phyloP scores from a whole-genome alignment of 2,113 vertebrate species.

The Calypte anna region DNA sequence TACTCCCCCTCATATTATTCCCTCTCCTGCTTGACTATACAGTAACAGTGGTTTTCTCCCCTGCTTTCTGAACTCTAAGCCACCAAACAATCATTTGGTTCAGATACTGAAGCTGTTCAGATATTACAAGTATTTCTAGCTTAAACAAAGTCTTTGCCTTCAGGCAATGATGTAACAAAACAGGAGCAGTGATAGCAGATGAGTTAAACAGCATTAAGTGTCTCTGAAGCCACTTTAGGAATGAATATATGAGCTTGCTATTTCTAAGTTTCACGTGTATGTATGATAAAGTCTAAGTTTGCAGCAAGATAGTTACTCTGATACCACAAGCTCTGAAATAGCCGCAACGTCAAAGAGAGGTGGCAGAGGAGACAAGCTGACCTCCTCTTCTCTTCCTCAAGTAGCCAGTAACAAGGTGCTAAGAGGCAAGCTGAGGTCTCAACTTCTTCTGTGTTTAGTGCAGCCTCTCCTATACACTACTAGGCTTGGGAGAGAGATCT shows the following conservation, averaged over 20 bases:
- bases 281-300: not conserved
- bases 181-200: not conserved
- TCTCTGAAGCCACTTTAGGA: not conserved
- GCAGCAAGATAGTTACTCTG: not conserved
- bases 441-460: not conserved
- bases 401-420: not conserved
- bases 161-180: not conserved
- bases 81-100: not conserved
- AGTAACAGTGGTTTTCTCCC: not conserved
- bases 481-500: not conserved
- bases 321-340: not conserved
- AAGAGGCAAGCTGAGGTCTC: not conserved
- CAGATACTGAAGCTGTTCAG: not conserved
- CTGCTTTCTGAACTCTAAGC: not conserved
- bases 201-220: not conserved
- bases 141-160: conserved; percentile 28
- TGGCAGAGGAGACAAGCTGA: not conserved
- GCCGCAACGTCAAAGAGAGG: not conserved
- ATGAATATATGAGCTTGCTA: not conserved
- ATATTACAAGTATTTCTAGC: conserved; percentile 24
- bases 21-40: not conserved
- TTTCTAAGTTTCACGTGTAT: not conserved
- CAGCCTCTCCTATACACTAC: not conserved
- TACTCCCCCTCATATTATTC: not conserved
- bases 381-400: not conserved